Evolutionary conservation across 2,113 vertebrate species (phyloP), one percentile per base, ranked within the genome.

Genomic region (Lepisosteus osseus): DNA sequence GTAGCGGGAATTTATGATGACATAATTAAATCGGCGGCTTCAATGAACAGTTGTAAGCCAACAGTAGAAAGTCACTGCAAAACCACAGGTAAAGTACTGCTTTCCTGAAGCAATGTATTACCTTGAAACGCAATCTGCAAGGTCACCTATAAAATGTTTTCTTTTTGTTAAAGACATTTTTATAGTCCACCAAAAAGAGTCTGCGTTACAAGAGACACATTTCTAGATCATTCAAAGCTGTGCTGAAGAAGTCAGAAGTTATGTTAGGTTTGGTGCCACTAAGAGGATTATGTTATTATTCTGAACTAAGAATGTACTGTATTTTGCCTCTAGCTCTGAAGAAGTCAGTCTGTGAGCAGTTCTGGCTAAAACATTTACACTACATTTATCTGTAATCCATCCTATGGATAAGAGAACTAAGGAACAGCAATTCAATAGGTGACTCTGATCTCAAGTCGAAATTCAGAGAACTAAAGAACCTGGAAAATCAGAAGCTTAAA

Each of bases 211-310:
- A 29, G 29, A 29, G 29, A 29, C 1, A 29, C 1, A 29, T 29
- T 29, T 29, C 29, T 29, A 1, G 29, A 29, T 29, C 29, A 29
- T 29, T 29, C 2, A 29, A 29, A 29, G 29, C 29, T 29, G 29
- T 29, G 40, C 8, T 54, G 15, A 14, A 55, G 1, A 54, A 67
- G 65, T 11, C 41, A 55, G 40, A 55, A 55, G 67, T 68, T 55
- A 11, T 40, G 47, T 29, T 3, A 29, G 12, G 4, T 61, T 70
- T 40, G 41, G 29, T 42, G 4, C 7, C 41, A 45, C 59, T 62
- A 71, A 71, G 69, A 54, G 44, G 69, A 63, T 62, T 71, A 71
- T 14, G 44, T 51, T 43, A 59, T 54, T 29, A 51, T 12, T 62
- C n/a, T 44, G 57, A 42, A 17, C n/a, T 40, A 41, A n/a, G 11